Percentiles rank a stretch among this genome's conserved stretches.
These are phyloP conservation scores for Scaptomyza montana DNA, from an alignment of 1,140 invertebrate genomes.

Conservation along the genomic window DNA sequence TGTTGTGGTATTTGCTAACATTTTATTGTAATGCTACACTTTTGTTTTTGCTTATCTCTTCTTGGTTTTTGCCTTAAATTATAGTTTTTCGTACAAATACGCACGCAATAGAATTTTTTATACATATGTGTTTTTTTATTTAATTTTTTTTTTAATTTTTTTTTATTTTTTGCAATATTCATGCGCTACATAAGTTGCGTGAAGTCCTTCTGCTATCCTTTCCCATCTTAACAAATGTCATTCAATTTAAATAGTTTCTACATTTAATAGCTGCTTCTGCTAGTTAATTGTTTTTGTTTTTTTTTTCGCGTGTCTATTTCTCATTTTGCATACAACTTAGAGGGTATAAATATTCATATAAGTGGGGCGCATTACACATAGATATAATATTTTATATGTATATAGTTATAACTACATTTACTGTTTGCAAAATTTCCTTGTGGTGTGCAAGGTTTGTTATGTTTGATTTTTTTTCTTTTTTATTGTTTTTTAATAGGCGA, in stretches of 20 bases:
- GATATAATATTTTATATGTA: conserved; percentile 14
- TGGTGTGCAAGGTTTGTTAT: conserved; percentile 36
- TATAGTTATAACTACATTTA: conserved; percentile 26
- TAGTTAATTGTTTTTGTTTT: conserved; percentile 15
- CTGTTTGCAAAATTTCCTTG: conserved; percentile 31
- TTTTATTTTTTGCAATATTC: not conserved
- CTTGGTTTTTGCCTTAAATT: conserved; percentile 36
- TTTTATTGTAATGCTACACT: conserved; percentile 46
- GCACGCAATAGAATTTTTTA: conserved; percentile 8
- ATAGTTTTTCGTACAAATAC: conserved; percentile 18
- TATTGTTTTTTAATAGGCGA: conserved; percentile 49
- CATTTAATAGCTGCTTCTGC: conserved; percentile 18
- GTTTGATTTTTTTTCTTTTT: not conserved
- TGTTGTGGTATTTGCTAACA: conserved; percentile 66
- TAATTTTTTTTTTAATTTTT: no score
- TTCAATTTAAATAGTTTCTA: conserved; percentile 32
- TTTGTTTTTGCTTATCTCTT: conserved; percentile 39
- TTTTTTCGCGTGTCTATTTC: conserved; percentile 19
- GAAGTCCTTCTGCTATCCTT: conserved; percentile 15
- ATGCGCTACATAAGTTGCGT: conserved; percentile 14
- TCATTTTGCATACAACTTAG: conserved; percentile 28
- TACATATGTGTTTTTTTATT: no score
- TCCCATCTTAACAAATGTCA: conserved; percentile 32
- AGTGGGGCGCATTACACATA: conserved; percentile 16
- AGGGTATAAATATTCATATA: conserved; percentile 20